Conservation (phyloP, 2,797 vertebrate species). For the Ctenopoma multispine region DNA sequence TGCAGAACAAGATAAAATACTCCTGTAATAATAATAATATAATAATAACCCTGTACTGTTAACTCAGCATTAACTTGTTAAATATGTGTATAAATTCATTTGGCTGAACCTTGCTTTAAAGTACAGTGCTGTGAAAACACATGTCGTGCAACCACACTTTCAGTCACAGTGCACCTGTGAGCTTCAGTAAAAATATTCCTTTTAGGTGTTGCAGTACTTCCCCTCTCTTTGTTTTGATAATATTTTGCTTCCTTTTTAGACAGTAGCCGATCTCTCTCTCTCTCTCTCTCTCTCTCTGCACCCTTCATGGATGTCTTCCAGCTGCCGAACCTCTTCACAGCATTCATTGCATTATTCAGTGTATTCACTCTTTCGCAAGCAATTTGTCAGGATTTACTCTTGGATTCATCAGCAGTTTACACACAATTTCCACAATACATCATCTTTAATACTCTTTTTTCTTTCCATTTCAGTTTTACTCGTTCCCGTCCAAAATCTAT, state of each 20-base stretch:
- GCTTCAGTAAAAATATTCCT: slow-evolving; percentile 29
- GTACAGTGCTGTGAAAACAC: not conserved
- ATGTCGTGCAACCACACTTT: slow-evolving; percentile 27
- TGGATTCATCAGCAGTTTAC: slow-evolving; percentile 65
- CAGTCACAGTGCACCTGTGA: slow-evolving; percentile 25
- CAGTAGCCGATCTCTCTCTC: slow-evolving; percentile 17
- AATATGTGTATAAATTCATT: slow-evolving; percentile 6
- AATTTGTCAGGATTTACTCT: slow-evolving; percentile 74
- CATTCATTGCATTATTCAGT: slow-evolving; percentile 55
- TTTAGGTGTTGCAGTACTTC: slow-evolving; percentile 10
- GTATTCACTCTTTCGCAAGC: slow-evolving; percentile 53
- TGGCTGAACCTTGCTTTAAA: slow-evolving; percentile 14
- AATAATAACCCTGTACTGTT: too few species aligned
- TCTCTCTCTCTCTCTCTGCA: not conserved
- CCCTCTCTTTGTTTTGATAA: slow-evolving; percentile 30
- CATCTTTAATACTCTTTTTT: slow-evolving; percentile 70
- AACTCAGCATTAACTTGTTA: not conserved
- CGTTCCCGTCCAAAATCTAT: slow-evolving; percentile 40
- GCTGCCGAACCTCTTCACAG: slow-evolving; percentile 40
- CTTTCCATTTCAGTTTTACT: slow-evolving; percentile 59
- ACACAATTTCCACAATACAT: slow-evolving; percentile 75
- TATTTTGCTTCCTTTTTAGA: slow-evolving; percentile 52
- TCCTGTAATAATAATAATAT: too few species aligned
- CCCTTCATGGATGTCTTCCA: slow-evolving; percentile 34
- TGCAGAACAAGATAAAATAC: too few species aligned